These are phyloP conservation scores for Lonchura striata DNA, from an alignment of 2,113 vertebrate genomes.

Conservation along the genomic window DNA sequence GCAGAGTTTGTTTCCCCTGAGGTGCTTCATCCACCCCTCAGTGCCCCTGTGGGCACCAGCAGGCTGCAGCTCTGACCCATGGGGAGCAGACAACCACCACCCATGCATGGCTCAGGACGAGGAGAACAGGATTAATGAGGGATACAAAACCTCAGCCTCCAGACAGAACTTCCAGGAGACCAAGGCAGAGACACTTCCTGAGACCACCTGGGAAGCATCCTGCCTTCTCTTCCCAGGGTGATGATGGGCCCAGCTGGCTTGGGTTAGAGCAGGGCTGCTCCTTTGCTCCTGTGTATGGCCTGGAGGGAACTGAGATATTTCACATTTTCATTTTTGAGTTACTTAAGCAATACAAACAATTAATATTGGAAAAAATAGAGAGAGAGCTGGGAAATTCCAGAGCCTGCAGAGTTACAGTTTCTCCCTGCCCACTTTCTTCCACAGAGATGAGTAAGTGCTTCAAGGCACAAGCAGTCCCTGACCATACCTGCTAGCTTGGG, in stretches of 20 bases:
- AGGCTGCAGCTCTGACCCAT: background rate
- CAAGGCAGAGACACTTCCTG: background rate
- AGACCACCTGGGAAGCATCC: background rate
- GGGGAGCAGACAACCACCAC: background rate
- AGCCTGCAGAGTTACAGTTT: background rate
- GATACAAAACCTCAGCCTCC: background rate
- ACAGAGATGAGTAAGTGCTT: background rate
- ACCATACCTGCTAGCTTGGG: background rate
- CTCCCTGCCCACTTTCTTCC: background rate
- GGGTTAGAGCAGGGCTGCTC: background rate
- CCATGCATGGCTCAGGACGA: background rate
- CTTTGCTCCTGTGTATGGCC: background rate
- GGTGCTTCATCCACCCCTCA: background rate
- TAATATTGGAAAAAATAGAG: background rate
- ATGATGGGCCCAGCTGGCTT: background rate
- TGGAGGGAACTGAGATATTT: background rate
- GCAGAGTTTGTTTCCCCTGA: background rate
- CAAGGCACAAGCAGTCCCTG: background rate
- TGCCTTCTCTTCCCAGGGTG: accelerated
- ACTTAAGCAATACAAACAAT: background rate
- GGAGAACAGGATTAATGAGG: background rate
- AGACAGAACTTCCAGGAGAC: background rate
- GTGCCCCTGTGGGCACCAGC: background rate
- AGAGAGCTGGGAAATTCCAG: background rate
- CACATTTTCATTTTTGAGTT: background rate